Conservation (phyloP, 2,888 invertebrate species). For the Diloba caeruleocephala region DNA sequence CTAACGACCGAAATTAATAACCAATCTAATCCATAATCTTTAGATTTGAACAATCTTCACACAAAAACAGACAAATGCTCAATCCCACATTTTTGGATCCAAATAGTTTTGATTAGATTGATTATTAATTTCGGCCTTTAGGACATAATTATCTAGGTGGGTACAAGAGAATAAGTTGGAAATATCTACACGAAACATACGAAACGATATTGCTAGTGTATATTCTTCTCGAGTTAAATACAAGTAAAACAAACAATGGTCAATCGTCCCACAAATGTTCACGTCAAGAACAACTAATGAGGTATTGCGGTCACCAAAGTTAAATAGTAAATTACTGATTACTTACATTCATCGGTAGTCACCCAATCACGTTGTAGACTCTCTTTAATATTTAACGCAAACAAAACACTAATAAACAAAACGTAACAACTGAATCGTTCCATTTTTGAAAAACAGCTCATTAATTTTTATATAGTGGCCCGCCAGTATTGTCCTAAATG, state of each 20-base stretch:
- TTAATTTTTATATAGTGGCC: not conserved
- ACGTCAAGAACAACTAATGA: constrained; percentile 18
- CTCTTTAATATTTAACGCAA: constrained; percentile 42
- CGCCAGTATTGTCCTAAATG: not conserved
- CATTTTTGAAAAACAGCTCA: constrained; percentile 40
- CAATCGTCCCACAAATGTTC: not conserved
- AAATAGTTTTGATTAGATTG: too few species aligned
- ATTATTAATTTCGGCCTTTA: too few species aligned
- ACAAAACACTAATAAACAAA: constrained; percentile 39
- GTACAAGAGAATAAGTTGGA: not conserved
- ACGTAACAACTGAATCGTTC: constrained; percentile 12
- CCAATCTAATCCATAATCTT: too few species aligned
- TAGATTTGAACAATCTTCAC: too few species aligned
- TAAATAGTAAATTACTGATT: not conserved
- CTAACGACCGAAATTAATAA: too few species aligned
- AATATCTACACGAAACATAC: constrained; percentile 21
- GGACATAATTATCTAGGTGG: too few species aligned
- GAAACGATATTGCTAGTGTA: too few species aligned
- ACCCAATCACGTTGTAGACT: constrained; percentile 56
- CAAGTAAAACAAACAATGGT: constrained; percentile 9
- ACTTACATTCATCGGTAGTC: constrained; percentile 81
- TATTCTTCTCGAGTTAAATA: constrained; percentile 26
- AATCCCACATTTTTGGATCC: too few species aligned
- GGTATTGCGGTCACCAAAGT: constrained; percentile 11
- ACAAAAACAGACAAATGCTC: too few species aligned